Base-by-base conservation (phyloP, 2,797 vertebrate species). In the Leptatherina wallacei region DNA sequence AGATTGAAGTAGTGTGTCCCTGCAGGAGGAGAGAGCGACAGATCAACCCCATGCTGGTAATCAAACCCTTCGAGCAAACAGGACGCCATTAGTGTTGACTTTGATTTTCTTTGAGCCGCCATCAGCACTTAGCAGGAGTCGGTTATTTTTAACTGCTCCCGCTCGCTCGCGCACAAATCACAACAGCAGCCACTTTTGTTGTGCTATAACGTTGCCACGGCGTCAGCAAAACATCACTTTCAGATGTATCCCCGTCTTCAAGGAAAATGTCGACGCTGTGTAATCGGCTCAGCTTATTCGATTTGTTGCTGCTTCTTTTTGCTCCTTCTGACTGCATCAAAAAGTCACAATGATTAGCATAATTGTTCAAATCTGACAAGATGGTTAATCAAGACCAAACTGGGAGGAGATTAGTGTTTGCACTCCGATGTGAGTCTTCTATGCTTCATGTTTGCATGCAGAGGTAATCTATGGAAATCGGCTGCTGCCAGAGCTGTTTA, bases 381-480 rank as follows among this genome's bases (percentile, higher is more conserved):
- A 89, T 83, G 84, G 84, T 87, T 89, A 89, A 90, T 93, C 89
- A 84, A 84, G 86, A 91, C 92, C 88, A 92, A 90, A 90, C 73
- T 22, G 77, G 57, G 67, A 40, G 36, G 78, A 86, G 90, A 92
- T 91, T 88, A 89, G 88, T 58, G 80, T 82, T 87, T 88, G 75
- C 82, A 74, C 86, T 90, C 84, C 80, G 71, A 73, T 67, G 63
- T 14, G 58, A 10, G 64, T 78, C 67, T 69, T 58, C 29, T 59
- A 63, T 75, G 40, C 83, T 83, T 29, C 32, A 61, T 73, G 80
- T 71, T 72, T 40, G 69, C 77, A 81, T 80, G 79, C 70, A 16
- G 65, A 90, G 83, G 80, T 87, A 88, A 90, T 88, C 89, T 77
- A 75, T 69, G 77, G 65, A 69, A 85, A 88, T 68, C 68, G 60